These are phyloP conservation scores for Drosophila neocordata DNA, from an alignment of 1,140 invertebrate genomes.

Conservation along the genomic window DNA sequence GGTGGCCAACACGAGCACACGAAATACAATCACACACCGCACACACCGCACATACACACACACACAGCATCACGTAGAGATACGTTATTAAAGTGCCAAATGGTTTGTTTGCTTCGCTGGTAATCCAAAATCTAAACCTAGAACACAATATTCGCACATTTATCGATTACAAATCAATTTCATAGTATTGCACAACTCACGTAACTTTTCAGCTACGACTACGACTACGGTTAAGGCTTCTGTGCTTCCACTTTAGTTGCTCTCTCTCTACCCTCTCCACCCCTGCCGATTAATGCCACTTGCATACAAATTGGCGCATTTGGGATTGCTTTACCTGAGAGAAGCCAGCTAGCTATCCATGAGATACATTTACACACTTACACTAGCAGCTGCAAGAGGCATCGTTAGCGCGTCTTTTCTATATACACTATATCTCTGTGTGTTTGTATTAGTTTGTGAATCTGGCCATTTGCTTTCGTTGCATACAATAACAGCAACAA, in stretches of 20 bases:
- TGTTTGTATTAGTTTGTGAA: constrained; percentile 38
- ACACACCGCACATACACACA: constrained; percentile 15
- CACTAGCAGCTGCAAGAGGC: constrained; percentile 31
- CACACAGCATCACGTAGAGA: constrained; percentile 5
- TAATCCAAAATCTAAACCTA: constrained; percentile 17
- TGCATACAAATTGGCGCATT: constrained; percentile 81
- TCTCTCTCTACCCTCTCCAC: constrained; percentile 27
- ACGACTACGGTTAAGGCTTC: constrained; percentile 2
- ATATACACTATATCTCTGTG: neutral
- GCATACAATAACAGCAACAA: constrained; percentile 76
- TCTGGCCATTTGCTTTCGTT: constrained; percentile 44
- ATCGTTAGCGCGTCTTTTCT: constrained; percentile 50
- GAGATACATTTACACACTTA: constrained; percentile 70
- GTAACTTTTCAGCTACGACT: constrained; percentile 46
- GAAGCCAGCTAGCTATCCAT: constrained; percentile 42
- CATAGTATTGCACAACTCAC: constrained; percentile 74
- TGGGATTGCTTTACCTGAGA: constrained; percentile 42
- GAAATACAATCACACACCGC: constrained; percentile 21
- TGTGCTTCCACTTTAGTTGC: constrained; percentile 14
- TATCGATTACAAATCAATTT: constrained; percentile 81
- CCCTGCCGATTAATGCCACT: constrained; percentile 69
- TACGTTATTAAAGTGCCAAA: constrained; percentile 54
- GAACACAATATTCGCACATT: constrained; percentile 68
- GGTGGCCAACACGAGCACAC: constrained; percentile 14
- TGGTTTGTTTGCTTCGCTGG: constrained; percentile 7